A percentile compares a stretch with the other conserved stretches of the same genome.
These are phyloP conservation scores for Drosophila ezoana DNA, from an alignment of 2,888 invertebrate genomes.

Conservation along the genomic window DNA sequence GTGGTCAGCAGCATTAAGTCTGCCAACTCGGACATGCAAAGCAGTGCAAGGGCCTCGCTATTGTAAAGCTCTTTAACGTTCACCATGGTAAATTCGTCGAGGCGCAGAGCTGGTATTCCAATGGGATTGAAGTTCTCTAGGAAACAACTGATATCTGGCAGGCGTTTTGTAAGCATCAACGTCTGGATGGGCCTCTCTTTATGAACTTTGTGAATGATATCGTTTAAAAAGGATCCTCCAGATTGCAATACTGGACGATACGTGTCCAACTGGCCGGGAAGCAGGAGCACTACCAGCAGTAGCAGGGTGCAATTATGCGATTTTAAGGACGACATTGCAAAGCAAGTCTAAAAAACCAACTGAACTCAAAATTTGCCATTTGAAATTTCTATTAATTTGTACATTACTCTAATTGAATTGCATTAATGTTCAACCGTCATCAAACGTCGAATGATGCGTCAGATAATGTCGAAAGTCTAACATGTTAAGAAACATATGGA, in stretches of 20 bases:
- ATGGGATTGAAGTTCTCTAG: neutral
- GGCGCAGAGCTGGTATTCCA: conserved; percentile 14
- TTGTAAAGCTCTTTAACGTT: conserved; percentile 7
- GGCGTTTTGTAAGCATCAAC: conserved; percentile 20
- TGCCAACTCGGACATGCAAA: conserved; percentile 24
- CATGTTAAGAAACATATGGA: no score
- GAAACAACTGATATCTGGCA: neutral
- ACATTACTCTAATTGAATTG: conserved; percentile 17
- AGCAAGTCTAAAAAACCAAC: conserved; percentile 1
- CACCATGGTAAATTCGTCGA: neutral
- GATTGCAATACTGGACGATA: neutral
- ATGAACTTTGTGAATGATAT: conserved; percentile 18
- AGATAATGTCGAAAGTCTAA: neutral
- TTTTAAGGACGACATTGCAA: conserved; percentile 12
- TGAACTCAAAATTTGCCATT: neutral
- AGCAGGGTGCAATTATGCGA: neutral
- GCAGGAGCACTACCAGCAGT: neutral
- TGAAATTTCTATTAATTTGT: neutral
- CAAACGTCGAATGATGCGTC: neutral
- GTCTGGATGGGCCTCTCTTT: neutral
- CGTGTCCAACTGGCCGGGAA: neutral
- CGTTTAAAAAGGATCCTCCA: neutral
- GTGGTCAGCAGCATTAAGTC: conserved; percentile 15
- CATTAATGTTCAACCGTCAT: neutral
- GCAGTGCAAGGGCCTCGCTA: conserved; percentile 8